Evolutionary conservation across 2,888 invertebrate species (phyloP), one percentile per base, ranked within the genome.

Genomic region (Ichneumoninae sp.): DNA sequence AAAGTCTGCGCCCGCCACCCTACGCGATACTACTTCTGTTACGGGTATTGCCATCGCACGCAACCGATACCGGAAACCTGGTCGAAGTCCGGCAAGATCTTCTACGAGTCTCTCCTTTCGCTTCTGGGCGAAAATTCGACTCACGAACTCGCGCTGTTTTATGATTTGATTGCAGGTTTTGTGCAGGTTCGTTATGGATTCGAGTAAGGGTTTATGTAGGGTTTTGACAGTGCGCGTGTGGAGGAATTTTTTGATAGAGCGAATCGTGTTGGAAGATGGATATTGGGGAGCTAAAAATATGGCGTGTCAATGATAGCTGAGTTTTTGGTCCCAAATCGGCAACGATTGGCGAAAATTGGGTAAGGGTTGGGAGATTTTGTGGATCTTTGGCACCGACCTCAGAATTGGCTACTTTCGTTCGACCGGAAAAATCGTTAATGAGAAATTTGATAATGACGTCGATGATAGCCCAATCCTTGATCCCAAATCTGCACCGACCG

Each of bases 61-160:
- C 65, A 74, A 57, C 66, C 69, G 83, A 83, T 57, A 83, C 80
- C 52, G 80, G 71, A 83, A 80, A 71, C 71, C 76, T 26, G 60
- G 54, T 47, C 16, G 68, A 72, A 72, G 60, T 71, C 78, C 60
- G 19, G 44, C 50, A 74, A 74, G 60, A 60, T 52, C 54, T n/a
- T n/a, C 33, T 5, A 2, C n/a, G 1, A 16, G 33, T 10, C 16
- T 62, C 30, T 33, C 16, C 62, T 62, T 62, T 30, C 62, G n/a
- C 16, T n/a, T n/a, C 16, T 6, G 16, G 16, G 0, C 16, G 30
- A 16, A 62, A 62, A 30, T n/a, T 6, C 30, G 30, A 62, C 30
- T 62, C 26, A 33, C n/a, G 62, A 33, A 33, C 6, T 60, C 13
- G 16, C 0, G 16, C 16, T n/a, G 16, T 5, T 62, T 30, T n/a